Base-by-base conservation (phyloP, 1,140 invertebrate species). In the Achroia grisella region DNA sequence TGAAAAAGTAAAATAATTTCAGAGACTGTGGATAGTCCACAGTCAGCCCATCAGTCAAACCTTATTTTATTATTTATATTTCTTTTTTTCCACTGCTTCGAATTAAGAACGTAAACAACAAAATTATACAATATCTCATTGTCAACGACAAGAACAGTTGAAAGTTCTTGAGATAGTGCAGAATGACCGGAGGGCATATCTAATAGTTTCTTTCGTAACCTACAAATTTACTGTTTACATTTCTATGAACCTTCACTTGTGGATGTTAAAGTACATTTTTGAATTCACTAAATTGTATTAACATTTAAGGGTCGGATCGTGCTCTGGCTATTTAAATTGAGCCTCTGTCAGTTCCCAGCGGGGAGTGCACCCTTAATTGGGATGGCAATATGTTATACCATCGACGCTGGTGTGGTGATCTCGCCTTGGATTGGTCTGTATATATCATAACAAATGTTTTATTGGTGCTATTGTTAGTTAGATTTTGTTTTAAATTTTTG, bases 301-400 rank as follows among this genome's bases (percentile, higher is more conserved):
- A 23, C 17, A 23, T 23, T 23, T 23, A 50, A 55, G 60, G 71
- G 65, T 77, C 73, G 70, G 60, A 54, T 76, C 73, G 71, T 80
- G 73, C 51, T 48, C 42, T 49, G 57, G 62, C 75, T 72, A 71
- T 76, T 77, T 74, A 65, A 61, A 57, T 67, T 55, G 62, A 70
- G 62, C 56, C 63, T 64, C 50, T 51, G 52, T 62, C 67, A 55
- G 77, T 76, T 54, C 75, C 33, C 70, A 82, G 78, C 78, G 66
- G 78, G 77, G 77, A 71, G 77, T 58, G 50, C 44, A 54, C 50
- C 75, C 71, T 77, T 82, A 82, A 82, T 82, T 82, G 78, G 75
- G 62, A 64, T 60, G 48, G 71, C 71, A 71, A 79, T 82, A 82
- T 69, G 70, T 80, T 75, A 78, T 62, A 57, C 56, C 62, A 70